These are phyloP conservation scores for Urocitellus parryii DNA, from an alignment of 2,113 vertebrate species.

Conservation along the genomic window DNA sequence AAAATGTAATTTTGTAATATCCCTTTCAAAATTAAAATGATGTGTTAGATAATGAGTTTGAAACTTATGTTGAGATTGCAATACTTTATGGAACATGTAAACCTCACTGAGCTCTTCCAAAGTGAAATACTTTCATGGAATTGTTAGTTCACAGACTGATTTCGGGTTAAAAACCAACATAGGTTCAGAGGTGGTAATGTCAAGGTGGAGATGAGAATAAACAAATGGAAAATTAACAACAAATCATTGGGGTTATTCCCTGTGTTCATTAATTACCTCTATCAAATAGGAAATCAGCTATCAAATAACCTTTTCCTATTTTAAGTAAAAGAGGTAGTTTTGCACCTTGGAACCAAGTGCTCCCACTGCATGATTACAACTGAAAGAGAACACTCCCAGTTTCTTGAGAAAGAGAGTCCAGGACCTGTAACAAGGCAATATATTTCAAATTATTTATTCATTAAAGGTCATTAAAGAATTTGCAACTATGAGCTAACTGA, in stretches of 20 bases:
- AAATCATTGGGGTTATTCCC: not conserved
- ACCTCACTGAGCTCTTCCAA: not conserved
- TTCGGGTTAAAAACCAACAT: not conserved
- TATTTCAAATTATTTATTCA: not conserved
- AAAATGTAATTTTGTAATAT: too few species aligned
- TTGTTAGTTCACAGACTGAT: not conserved
- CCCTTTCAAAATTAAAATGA: not conserved
- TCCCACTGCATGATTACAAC: not conserved
- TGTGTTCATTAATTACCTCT: not conserved
- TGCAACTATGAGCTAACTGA: not conserved
- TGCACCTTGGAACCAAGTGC: not conserved
- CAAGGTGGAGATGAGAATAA: not conserved
- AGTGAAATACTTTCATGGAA: not conserved
- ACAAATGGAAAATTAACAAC: not conserved
- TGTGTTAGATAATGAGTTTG: not conserved
- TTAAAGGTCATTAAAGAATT: not conserved
- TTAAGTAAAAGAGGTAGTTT: not conserved
- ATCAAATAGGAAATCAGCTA: not conserved
- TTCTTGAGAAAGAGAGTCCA: not conserved
- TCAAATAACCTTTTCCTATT: not conserved
- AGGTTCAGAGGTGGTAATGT: not conserved
- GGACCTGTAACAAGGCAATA: not conserved
- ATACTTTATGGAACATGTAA: not conserved
- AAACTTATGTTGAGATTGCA: not conserved
- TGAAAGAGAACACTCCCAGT: not conserved